These are phyloP conservation scores for Gorilla gorilla DNA, from an alignment of 2,113 vertebrate genomes.

Conservation along the genomic window DNA sequence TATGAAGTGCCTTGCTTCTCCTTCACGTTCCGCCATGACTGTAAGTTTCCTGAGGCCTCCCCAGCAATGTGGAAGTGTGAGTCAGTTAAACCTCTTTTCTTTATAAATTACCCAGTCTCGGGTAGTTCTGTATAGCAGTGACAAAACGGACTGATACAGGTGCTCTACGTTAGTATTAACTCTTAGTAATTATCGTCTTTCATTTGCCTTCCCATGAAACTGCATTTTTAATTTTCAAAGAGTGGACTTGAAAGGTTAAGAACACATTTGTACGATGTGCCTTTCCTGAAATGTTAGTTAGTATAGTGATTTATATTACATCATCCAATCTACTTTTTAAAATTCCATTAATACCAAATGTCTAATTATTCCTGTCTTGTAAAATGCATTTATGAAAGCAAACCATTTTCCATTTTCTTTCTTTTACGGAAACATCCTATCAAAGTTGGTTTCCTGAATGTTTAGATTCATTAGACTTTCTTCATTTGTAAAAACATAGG, in stretches of 20 bases:
- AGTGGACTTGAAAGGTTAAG: neutral
- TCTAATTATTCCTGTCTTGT: slow-evolving; percentile 50
- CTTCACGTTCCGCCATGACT: too few species aligned
- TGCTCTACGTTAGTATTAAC: neutral
- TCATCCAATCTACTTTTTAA: slow-evolving; percentile 55
- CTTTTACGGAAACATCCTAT: slow-evolving; percentile 21
- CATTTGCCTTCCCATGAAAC: slow-evolving; percentile 35
- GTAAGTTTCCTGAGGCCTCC: too few species aligned
- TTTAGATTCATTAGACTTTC: neutral
- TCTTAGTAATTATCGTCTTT: neutral
- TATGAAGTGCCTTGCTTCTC: too few species aligned
- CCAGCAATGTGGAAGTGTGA: too few species aligned
- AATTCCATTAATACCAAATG: slow-evolving; percentile 52
- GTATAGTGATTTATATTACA: slow-evolving; percentile 48
- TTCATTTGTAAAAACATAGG: neutral
- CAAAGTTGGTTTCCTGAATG: slow-evolving; percentile 29
- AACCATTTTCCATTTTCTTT: slow-evolving; percentile 60
- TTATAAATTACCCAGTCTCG: too few species aligned
- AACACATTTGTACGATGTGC: slow-evolving; percentile 20
- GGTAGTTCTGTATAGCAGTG: too few species aligned
- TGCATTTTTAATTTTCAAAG: slow-evolving; percentile 52
- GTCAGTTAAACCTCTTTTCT: too few species aligned
- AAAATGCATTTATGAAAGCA: slow-evolving; percentile 51
- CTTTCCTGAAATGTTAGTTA: slow-evolving; percentile 58
- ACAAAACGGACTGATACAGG: too few species aligned